Evolutionary conservation across 2,113 vertebrate species (phyloP).

Genomic region (Triplophysa tibetana): DNA sequence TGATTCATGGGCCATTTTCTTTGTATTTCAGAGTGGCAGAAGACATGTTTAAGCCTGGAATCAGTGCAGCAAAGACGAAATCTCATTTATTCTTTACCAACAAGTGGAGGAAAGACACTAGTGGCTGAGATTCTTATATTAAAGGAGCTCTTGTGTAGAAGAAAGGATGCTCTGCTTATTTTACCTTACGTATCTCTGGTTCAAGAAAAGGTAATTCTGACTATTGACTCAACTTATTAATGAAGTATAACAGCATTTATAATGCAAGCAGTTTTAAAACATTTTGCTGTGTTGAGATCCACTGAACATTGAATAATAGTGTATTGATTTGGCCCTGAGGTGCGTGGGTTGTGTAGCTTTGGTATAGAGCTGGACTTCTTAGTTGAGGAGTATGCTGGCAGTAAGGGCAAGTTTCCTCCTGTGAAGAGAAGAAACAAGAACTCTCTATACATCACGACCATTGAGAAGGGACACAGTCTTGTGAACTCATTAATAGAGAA

Average conservation of each 20-base stretch:
- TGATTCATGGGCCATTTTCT: not conserved
- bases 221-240: not conserved
- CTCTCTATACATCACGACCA: constrained; percentile 89
- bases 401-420: constrained; percentile 92
- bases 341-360: constrained; percentile 84
- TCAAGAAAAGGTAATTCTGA: constrained; percentile 88
- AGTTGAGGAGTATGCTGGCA: constrained; percentile 96
- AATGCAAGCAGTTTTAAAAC: not conserved
- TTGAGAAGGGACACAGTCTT: constrained; percentile 91
- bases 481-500: constrained; percentile 92
- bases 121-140: constrained; percentile 95
- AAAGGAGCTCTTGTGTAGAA: constrained; percentile 88
- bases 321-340: constrained; percentile 65
- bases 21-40: constrained; percentile 86
- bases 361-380: constrained; percentile 92
- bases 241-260: not conserved
- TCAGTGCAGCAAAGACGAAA: constrained; percentile 86
- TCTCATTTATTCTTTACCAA: constrained; percentile 94
- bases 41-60: constrained; percentile 86
- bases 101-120: constrained; percentile 94
- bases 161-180: constrained; percentile 88
- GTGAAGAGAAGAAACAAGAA: constrained; percentile 81
- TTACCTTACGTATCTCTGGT: constrained; percentile 93
- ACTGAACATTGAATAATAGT: not conserved
- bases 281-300: not conserved